Conservation (phyloP, 2,888 invertebrate genomes). For the Calephelis perditalis region DNA sequence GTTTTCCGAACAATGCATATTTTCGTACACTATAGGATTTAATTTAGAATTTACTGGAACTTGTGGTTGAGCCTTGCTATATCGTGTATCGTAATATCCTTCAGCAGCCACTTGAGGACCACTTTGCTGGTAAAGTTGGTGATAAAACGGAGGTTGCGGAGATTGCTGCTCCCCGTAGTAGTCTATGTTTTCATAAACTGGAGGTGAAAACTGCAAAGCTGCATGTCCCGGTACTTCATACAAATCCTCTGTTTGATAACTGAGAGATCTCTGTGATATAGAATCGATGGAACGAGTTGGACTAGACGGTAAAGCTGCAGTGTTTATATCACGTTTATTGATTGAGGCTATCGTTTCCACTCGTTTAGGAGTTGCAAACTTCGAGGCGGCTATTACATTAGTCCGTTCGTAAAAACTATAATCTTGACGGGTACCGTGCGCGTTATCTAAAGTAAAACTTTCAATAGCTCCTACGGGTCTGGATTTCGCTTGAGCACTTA, state of each 20-base stretch:
- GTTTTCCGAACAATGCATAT: conserved; percentile 65
- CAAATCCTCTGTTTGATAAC: conserved; percentile 66
- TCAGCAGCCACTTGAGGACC: conserved; percentile 6
- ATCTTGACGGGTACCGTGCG: conserved; percentile 64
- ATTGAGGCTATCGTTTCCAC: conserved; percentile 80
- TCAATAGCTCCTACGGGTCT: conserved; percentile 82
- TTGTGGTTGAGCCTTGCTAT: conserved; percentile 89
- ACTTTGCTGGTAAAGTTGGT: conserved; percentile 64
- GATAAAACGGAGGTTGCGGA: conserved; percentile 80
- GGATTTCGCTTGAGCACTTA: conserved; percentile 62
- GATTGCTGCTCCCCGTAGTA: conserved; percentile 82
- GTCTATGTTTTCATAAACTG: conserved; percentile 90
- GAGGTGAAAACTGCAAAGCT: conserved; percentile 39
- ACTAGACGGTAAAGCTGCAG: conserved; percentile 64
- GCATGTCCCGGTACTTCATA: conserved; percentile 68
- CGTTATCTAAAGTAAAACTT: conserved; percentile 79
- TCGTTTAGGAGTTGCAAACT: conserved; percentile 87
- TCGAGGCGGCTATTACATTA: conserved; percentile 86
- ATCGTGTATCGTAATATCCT: conserved; percentile 74
- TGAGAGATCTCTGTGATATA: conserved; percentile 78
- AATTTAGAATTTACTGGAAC: conserved; percentile 78
- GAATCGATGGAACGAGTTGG: conserved; percentile 80
- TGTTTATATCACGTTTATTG: conserved; percentile 63
- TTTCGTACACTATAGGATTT: conserved; percentile 68
- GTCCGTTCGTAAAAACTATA: conserved; percentile 81